phyloP scores from a whole-genome alignment of 2,113 vertebrate genomes.

The Aegotheles bennettii region DNA sequence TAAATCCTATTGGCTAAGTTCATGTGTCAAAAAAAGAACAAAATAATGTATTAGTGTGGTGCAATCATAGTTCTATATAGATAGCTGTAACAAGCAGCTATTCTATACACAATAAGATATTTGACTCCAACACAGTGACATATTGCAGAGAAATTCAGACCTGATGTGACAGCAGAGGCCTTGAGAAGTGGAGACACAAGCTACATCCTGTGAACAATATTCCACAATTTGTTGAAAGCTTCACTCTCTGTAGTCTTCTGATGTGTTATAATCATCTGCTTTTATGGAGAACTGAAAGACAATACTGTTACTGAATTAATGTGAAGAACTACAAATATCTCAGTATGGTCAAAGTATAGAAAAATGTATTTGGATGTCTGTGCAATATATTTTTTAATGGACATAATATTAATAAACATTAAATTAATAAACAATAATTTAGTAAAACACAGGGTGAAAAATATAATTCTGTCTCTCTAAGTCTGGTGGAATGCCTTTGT shows the following conservation, averaged over 20 bases:
- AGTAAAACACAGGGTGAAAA: neutral
- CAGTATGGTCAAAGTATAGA: neutral
- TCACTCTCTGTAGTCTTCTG: neutral
- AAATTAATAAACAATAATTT: neutral
- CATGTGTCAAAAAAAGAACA: neutral
- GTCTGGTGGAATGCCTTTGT: neutral
- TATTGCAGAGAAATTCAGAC: neutral
- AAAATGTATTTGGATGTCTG: neutral
- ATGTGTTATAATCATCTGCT: neutral
- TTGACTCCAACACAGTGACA: neutral
- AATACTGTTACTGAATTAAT: neutral
- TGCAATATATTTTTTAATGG: neutral
- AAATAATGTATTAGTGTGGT: neutral
- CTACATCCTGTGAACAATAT: neutral
- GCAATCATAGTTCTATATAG: neutral
- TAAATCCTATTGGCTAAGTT: neutral
- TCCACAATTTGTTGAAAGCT: neutral
- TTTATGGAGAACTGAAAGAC: neutral
- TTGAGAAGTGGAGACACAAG: neutral
- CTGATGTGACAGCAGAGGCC: neutral
- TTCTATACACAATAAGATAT: neutral
- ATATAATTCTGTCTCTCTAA: neutral
- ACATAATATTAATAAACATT: neutral
- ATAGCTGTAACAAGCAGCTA: neutral
- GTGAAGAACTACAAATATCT: neutral